Evolutionary conservation across 2,113 vertebrate species (phyloP).

Genomic region (Albula glossodonta): DNA sequence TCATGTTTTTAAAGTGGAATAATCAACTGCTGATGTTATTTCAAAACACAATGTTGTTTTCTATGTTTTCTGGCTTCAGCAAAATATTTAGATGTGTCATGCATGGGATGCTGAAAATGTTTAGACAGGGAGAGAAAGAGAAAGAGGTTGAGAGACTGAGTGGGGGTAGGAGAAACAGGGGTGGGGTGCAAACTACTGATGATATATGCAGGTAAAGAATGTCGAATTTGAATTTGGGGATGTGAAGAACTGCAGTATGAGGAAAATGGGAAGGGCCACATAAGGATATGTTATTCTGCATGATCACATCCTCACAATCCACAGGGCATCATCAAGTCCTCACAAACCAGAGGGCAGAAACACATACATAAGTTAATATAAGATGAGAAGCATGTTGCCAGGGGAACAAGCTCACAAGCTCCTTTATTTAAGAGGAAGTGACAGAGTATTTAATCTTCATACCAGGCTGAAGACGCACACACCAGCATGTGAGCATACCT

Average conservation of each 20-base stretch:
- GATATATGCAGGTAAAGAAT: background rate
- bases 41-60: background rate
- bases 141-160: background rate
- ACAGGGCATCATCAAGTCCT: background rate
- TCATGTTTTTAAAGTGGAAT: too few species aligned
- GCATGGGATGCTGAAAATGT: background rate
- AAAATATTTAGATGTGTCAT: background rate
- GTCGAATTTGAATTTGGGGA: background rate
- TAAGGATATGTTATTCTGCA: background rate
- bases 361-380: background rate
- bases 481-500: background rate
- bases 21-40: too few species aligned
- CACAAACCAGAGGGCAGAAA: background rate
- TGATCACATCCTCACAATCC: slow-evolving; percentile 2
- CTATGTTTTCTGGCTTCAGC: background rate
- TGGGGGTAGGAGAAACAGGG: background rate
- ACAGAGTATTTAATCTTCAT: slow-evolving; percentile 36
- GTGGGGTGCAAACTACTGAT: background rate
- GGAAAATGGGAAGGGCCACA: background rate
- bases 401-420: slow-evolving; percentile 28
- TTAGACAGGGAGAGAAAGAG: background rate
- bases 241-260: background rate
- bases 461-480: background rate
- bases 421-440: slow-evolving; percentile 33
- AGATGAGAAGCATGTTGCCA: slow-evolving; percentile 22